Evolutionary conservation across 1,140 invertebrate species (phyloP).

Genomic region (Oncopodura yosiiana): DNA sequence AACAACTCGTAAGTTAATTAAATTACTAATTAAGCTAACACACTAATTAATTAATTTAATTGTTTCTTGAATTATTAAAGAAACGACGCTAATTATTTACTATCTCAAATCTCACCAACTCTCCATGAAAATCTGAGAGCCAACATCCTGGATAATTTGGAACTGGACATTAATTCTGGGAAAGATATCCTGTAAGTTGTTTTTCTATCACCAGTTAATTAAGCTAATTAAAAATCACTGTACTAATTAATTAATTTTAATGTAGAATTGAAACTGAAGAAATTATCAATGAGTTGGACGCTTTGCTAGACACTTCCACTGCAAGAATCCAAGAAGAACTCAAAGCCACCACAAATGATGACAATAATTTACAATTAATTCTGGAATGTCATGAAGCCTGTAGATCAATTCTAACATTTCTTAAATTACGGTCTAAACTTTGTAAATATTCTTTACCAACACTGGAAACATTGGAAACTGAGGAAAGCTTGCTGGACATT

Average conservation of each 20-base stretch:
- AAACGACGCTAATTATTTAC: neutral
- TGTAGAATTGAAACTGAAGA: constrained; percentile 19
- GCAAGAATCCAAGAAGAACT: constrained; percentile 1
- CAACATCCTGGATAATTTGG: constrained; percentile 14
- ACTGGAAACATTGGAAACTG: too few relatives aligned
- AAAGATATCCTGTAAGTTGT: constrained; percentile 17
- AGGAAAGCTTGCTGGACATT: too few relatives aligned
- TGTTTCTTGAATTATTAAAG: constrained; percentile 5
- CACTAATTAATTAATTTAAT: neutral
- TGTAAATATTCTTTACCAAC: too few relatives aligned
- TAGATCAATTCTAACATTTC: constrained; percentile 18
- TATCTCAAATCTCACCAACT: constrained; percentile 1
- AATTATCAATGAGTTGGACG: constrained; percentile 1
- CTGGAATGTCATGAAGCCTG: constrained; percentile 21
- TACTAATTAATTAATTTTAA: constrained; percentile 1
- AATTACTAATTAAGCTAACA: neutral
- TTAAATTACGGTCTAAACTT: constrained; percentile 26
- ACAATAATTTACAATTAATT: neutral
- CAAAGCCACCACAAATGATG: neutral
- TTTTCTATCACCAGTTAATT: neutral
- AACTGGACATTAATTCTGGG: constrained; percentile 14
- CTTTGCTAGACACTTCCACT: constrained; percentile 14
- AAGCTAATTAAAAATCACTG: neutral
- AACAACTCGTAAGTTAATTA: constrained; percentile 19
- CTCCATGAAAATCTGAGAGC: constrained; percentile 4